Base-by-base conservation (phyloP, 2,797 vertebrate species). In the Muscicapa striata region DNA sequence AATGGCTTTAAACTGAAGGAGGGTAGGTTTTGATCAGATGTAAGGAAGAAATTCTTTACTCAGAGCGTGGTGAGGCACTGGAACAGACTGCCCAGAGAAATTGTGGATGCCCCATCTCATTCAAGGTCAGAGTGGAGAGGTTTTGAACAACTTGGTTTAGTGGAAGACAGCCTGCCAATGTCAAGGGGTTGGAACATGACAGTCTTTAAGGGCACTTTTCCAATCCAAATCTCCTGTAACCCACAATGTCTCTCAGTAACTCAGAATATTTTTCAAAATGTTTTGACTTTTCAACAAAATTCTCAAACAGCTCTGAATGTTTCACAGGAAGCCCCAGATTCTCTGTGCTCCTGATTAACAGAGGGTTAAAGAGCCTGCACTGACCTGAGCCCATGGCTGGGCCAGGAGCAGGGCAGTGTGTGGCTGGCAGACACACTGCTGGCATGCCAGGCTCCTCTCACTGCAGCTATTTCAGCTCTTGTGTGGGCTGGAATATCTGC, bases 21-120 rank as follows among this genome's bases (percentile, higher is more conserved):
- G 15, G 9, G 15, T 52, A 34, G 12, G 21, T 64, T 64, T 64
- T 15, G 18, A 40, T 57, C 14, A 64, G 72, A 38, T 46, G 8
- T 40, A 58, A 70, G 24, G 64, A 51, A 48, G n/a, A 77, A 38
- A 26, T 64, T 63, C 17, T 55, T 83, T 51, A 30, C 29, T 46
- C 3, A 1, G 20, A 46, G 12, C 0, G 0, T 70, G 15, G 12
- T 4, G 21, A 84, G 30, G 29, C 29, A 13, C 29, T 58, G 45
- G 18, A 70, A 30, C 43, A 64, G 7, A 38, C 18, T 77, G 29
- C n/a, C 20, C 51, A 70, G 64, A 52, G 72, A 70, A 76, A 38
- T 7, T 77, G 45, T 70, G 51, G 64, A 19, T 64, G 24, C 9
- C 38, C 7, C 18, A 58, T 58, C 12, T 24, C 30, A n/a, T 30